Base-by-base conservation (phyloP, 2,797 vertebrate species). In the Ibycter americanus region DNA sequence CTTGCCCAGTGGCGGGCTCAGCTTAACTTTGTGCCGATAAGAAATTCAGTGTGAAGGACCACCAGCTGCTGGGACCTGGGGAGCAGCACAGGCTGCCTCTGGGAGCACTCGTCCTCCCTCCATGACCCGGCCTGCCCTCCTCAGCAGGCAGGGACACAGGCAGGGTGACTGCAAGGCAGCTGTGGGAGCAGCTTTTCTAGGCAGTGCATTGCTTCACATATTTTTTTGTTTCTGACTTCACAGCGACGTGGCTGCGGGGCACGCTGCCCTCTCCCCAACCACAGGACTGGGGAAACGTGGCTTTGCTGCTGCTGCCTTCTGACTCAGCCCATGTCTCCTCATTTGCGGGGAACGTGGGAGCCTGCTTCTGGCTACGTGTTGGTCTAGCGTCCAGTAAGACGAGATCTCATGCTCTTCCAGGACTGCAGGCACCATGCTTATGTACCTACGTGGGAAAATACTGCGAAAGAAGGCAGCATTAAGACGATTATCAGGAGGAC, bases 71-170 rank as follows among this genome's bases (percentile, higher is more conserved):
- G 44, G 26, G 56, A 52, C 22, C 32, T 46, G 42, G 31, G 55
- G 4, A 44, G 49, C 19, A 58, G 20, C 34, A 36, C 18, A 34
- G n/a, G 11, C 36, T 59, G 10, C 46, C 16, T 49, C 27, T 47
- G 19, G 34, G 20, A 32, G 11, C 7, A 23, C 8, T 5, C 1
- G 1, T 32, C 71, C 55, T 49, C 1, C 1, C 15, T 78, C 11
- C 27, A 4, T 46, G 0, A 0, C 61, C 38, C 0, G 1, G 2
- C 11, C 13, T 3, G 0, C n/a, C 52, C 11, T 31, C 34, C 20
- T 13, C 32, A 46, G 26, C 26, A 31, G 26, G 7, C 23, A 40
- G 47, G 40, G 36, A 59, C 9, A 4, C 0, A 2, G 61, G 13
- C 27, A n/a, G 23, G 15, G 32, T 40, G 34, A 27, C 18, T 11